Base-by-base conservation (phyloP, 2,888 invertebrate species). In the Callosobruchus maculatus region DNA sequence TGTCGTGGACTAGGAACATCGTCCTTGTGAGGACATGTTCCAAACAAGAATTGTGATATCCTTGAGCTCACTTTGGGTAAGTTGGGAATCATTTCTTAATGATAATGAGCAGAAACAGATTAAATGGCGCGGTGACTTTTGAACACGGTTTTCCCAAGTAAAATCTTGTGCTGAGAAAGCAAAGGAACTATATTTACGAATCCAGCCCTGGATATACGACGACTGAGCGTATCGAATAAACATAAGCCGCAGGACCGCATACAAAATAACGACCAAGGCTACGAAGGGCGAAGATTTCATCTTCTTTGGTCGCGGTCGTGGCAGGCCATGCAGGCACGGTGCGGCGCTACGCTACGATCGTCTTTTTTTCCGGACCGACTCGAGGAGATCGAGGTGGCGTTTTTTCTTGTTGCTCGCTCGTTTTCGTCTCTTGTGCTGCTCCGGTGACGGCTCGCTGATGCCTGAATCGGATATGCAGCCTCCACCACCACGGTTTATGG, bases 181-280 rank as follows among this genome's bases (percentile, higher is more conserved):
- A n/a, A n/a, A n/a, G n/a, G n/a, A n/a, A n/a, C n/a, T n/a, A n/a
- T n/a, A n/a, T n/a, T n/a, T n/a, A n/a, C 31, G 66, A 71, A 73
- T 67, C 69, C 30, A 71, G 68, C 22, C 49, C 49, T 49, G 49
- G 9, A 49, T 13, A 7, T 18, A 49, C 18, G 9, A 13, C 49
- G 13, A 49, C 49, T 1, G 49, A 73, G 75, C 76, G 75, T 74
- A 76, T 76, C 74, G 75, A 76, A 78, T 78, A 77, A 76, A 78
- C 77, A 76, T 76, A 74, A 72, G 74, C 73, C 75, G 70, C 71
- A 71, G 74, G 76, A 77, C 76, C 76, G 77, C 75, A 77, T 77
- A 76, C 74, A 77, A 77, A 76, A 73, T 77, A 77, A 77, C 76
- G 74, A 72, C 49, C 49, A 3, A 13, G 49, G 49, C 49, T 49